Percentiles rank a stretch among this genome's conserved stretches.
Conservation (phyloP, 2,888 invertebrate species). For the Exephanes ischioxanthus region DNA sequence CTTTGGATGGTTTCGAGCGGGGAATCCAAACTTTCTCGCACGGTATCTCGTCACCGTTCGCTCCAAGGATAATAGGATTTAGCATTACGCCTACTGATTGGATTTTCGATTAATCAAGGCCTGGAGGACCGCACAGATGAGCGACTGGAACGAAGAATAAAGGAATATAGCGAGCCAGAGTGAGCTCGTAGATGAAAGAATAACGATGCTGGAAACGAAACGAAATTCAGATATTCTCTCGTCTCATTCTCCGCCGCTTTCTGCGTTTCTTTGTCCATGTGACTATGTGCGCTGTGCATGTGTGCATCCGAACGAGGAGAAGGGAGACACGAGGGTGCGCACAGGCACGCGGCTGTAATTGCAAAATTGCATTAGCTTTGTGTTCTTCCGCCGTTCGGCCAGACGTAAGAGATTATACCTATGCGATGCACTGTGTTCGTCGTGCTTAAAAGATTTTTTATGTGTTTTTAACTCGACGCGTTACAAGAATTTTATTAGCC, state of each 20-base stretch:
- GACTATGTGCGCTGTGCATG: slow-evolving; percentile 15
- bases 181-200: slow-evolving; percentile 76
- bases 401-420: slow-evolving; percentile 79
- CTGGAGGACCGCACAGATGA: slow-evolving; percentile 51
- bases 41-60: slow-evolving; percentile 40
- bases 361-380: slow-evolving; percentile 83
- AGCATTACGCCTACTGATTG: slow-evolving; percentile 75
- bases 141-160: slow-evolving; percentile 28
- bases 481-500: slow-evolving; percentile 40
- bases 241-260: slow-evolving; percentile 65
- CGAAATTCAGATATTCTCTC: slow-evolving; percentile 81
- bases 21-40: slow-evolving; percentile 53
- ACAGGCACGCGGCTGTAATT: slow-evolving; percentile 77
- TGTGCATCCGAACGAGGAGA: slow-evolving; percentile 34
- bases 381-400: slow-evolving; percentile 80
- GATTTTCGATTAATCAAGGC: slow-evolving; percentile 80
- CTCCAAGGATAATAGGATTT: slow-evolving; percentile 60
- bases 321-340: slow-evolving; percentile 68
- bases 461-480: slow-evolving; percentile 49
- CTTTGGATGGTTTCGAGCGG: slow-evolving; percentile 46
- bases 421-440: slow-evolving; percentile 51
- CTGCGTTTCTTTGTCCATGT: slow-evolving; percentile 57
- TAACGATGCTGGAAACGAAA: slow-evolving; percentile 80
- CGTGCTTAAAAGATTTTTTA: slow-evolving; percentile 51
- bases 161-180: slow-evolving; percentile 43